These are phyloP conservation scores for Drosophila asahinai DNA, from an alignment of 1,140 invertebrate genomes.

Conservation along the genomic window DNA sequence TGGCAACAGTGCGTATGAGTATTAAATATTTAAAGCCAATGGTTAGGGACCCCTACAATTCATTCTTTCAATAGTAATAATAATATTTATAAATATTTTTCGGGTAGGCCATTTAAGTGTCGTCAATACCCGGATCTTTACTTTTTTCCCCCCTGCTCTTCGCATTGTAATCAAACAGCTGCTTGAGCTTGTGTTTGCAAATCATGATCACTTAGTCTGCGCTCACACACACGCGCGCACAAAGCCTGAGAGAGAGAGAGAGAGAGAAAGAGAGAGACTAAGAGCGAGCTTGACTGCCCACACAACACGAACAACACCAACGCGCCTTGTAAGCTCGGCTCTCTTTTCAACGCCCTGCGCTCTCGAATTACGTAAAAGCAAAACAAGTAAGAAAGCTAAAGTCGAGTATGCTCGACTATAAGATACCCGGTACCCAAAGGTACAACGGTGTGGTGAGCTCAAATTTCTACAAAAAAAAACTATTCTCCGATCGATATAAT, in stretches of 20 bases:
- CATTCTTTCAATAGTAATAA: too few relatives aligned
- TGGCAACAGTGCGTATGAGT: background rate
- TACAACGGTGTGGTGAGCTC: too few relatives aligned
- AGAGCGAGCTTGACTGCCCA: conserved; percentile 34
- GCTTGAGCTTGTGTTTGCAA: conserved; percentile 57
- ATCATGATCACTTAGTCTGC: conserved; percentile 56
- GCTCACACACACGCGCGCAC: conserved; percentile 11
- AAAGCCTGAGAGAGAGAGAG: background rate
- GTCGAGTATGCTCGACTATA: background rate
- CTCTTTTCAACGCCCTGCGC: conserved; percentile 30
- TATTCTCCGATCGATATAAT: too few relatives aligned
- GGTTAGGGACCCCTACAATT: too few relatives aligned
- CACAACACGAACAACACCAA: conserved; percentile 30
- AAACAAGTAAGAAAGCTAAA: background rate
- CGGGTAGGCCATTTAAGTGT: conserved; percentile 15
- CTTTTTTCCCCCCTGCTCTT: conserved; percentile 4
- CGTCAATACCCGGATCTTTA: background rate
- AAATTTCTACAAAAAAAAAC: too few relatives aligned
- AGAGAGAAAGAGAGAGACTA: conserved; percentile 1
- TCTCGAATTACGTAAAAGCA: conserved; percentile 67
- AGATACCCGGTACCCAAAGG: background rate
- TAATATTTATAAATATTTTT: too few relatives aligned
- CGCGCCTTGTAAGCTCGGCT: conserved; percentile 46
- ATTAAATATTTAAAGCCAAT: background rate
- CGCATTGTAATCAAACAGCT: conserved; percentile 64